Percentiles rank a stretch among this genome's conserved stretches.
Conservation (phyloP, 1,140 invertebrate genomes). For the Drepana arcuata region DNA sequence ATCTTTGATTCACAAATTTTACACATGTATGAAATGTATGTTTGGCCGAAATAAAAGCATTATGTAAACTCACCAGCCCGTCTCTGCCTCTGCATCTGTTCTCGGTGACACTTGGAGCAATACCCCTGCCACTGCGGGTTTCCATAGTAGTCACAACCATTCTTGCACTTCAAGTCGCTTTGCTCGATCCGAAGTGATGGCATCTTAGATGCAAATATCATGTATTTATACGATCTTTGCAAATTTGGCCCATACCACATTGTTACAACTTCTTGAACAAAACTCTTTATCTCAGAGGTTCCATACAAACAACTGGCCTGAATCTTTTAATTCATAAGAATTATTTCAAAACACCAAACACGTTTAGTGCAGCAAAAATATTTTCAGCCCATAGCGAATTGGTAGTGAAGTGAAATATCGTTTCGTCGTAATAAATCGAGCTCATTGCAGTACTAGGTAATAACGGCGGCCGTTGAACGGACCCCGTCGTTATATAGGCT, state of each 20-base stretch:
- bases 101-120: conserved; percentile 92
- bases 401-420: no score
- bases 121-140: conserved; percentile 97
- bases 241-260: conserved; percentile 67
- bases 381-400: conserved; percentile 51
- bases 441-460: conserved; percentile 31
- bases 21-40: no score
- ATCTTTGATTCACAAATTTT: no score
- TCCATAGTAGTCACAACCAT: conserved; percentile 96
- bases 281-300: no score
- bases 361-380: background rate
- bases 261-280: no score
- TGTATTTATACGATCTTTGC: conserved; percentile 69
- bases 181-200: conserved; percentile 85
- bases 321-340: no score
- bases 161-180: conserved; percentile 93
- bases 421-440: no score
- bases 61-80: conserved; percentile 45
- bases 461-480: conserved; percentile 51
- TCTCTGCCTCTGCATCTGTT: conserved; percentile 78
- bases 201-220: conserved; percentile 81
- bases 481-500: conserved; percentile 56
- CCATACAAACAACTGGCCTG: no score
- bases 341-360: conserved; percentile 1
- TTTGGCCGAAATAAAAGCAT: conserved; percentile 5